Base-by-base conservation (phyloP, 2,888 invertebrate species). In the Agrochola litura region DNA sequence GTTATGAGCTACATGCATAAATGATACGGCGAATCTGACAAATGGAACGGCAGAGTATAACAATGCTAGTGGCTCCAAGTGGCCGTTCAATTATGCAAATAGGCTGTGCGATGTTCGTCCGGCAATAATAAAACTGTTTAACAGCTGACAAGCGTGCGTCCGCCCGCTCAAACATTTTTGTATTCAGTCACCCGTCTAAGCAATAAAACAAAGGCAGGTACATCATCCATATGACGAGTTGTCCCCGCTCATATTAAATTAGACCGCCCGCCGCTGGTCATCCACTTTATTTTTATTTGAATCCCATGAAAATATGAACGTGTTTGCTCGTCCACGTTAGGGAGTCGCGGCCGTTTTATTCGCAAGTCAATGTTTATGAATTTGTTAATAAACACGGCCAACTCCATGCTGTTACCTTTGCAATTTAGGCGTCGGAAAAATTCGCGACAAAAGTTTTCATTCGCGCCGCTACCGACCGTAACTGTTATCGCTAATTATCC, bases 71-170 rank as follows among this genome's bases (percentile, higher is more conserved):
- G 94, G 92, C 93, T 95, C 95, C 94, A 95, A 96, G 96, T 96
- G 95, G 94, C 94, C 95, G 95, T 97, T 97, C 96, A 97, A 97
- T 97, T 97, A 97, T 97, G 97, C 96, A 97, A 97, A 97, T 97
- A 95, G 95, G 93, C 94, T 93, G 93, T 86, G 92, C 95, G 92
- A 94, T 95, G 95, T 94, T 93, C 94, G 94, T 94, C 95, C 94
- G 91, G 94, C 95, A 95, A 96, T 96, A 96, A 96, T 95, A 95
- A 95, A 96, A 96, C 96, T 96, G 95, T 96, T 96, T 95, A 96
- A 96, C 96, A 96, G 95, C 95, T 96, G 95, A 95, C 95, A 93
- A 95, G 94, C 94, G 94, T 90, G 79, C 91, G 90, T 90, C 91
- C 80, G 75, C 77, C 91, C 91, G 92, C 90, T 92, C 91, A 91